A percentile compares a stretch with the other conserved stretches of the same genome.
These are phyloP conservation scores for Morinoia aosen DNA, from an alignment of 2,888 invertebrate genomes.

Conservation along the genomic window DNA sequence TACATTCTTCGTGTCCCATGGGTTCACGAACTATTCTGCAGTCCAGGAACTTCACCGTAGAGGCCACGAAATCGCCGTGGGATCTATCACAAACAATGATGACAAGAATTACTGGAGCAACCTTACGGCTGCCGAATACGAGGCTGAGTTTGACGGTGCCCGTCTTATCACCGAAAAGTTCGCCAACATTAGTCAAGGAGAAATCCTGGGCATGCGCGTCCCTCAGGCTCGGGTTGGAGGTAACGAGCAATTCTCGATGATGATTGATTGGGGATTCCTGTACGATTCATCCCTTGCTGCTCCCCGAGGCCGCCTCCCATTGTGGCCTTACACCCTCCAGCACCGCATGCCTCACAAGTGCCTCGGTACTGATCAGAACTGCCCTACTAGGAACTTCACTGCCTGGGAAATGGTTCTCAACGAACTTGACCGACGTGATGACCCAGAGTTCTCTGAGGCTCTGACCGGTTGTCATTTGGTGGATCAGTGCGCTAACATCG, in stretches of 20 bases:
- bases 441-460: conserved; percentile 70
- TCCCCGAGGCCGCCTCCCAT: conserved; percentile 83
- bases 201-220: conserved; percentile 82
- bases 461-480: conserved; percentile 71
- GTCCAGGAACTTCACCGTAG: conserved; percentile 89
- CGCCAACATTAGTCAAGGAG: conserved; percentile 84
- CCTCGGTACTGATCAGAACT: conserved; percentile 83
- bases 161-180: conserved; percentile 87
- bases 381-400: conserved; percentile 89
- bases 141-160: conserved; percentile 94
- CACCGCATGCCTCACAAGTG: conserved; percentile 94
- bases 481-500: conserved; percentile 70
- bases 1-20: conserved; percentile 93
- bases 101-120: conserved; percentile 65
- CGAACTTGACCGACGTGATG: conserved; percentile 70
- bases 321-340: conserved; percentile 96
- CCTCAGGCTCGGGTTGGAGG: conserved; percentile 71
- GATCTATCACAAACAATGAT: conserved; percentile 76
- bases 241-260: conserved; percentile 77
- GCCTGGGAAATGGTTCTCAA: conserved; percentile 73
- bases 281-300: conserved; percentile 93
- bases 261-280: conserved; percentile 92
- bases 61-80: conserved; percentile 85
- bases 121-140: conserved; percentile 85
- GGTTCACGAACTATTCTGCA: conserved; percentile 92